Conservation (phyloP, 2,797 vertebrate genomes). For the Sus cebifrons region DNA sequence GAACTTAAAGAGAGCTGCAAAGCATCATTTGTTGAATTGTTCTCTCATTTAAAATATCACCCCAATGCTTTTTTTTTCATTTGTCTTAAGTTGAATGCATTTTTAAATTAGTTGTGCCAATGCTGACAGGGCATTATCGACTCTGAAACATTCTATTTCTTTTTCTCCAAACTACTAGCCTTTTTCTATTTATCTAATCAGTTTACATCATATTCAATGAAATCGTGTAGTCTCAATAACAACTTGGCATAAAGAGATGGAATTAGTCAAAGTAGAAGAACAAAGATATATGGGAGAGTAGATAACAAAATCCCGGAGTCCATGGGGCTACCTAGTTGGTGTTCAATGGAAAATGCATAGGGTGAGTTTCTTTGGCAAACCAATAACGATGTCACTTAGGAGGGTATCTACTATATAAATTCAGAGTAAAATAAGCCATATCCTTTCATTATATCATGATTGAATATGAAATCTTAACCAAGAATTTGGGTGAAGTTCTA, state of each 20-base stretch:
- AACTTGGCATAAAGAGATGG: neutral
- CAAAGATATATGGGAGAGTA: neutral
- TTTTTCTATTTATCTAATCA: neutral
- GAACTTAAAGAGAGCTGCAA: neutral
- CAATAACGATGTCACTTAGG: neutral
- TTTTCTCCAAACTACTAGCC: neutral
- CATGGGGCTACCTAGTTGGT: neutral
- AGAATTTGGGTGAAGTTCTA: conserved; percentile 10
- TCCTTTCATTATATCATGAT: neutral
- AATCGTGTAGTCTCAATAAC: neutral
- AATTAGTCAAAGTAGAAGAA: neutral
- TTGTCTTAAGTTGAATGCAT: neutral
- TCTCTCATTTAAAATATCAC: conserved; percentile 6
- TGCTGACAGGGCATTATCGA: neutral
- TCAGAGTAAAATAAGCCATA: neutral
- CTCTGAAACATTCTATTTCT: neutral
- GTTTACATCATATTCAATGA: neutral
- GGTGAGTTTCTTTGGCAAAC: neutral
- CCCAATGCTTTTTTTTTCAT: neutral
- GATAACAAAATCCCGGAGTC: neutral
- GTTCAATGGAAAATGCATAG: neutral
- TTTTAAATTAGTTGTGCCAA: neutral
- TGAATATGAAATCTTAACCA: conserved; percentile 2
- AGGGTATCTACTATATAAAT: neutral
- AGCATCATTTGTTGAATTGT: neutral